Conservation (phyloP, 2,797 vertebrate species). For the Gambelia wislizenii region DNA sequence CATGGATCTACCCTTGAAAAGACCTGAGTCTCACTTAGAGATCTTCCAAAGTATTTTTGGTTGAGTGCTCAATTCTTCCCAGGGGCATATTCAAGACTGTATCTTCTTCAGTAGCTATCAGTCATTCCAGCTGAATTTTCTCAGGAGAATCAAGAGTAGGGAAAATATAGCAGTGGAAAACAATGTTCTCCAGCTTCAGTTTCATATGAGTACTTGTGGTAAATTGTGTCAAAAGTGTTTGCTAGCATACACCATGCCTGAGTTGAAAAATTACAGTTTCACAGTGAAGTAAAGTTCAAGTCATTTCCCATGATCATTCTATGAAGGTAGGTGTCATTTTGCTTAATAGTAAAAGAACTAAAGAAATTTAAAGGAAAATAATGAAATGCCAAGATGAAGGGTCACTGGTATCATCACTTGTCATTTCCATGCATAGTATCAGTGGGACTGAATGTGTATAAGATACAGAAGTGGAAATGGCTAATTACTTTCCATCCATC, state of each 20-base stretch:
- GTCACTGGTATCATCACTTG: not conserved
- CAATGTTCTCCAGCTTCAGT: not conserved
- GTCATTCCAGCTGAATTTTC: not conserved
- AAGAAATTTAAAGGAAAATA: not conserved
- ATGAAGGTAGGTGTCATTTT: not conserved
- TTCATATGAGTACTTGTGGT: not conserved
- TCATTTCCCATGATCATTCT: not conserved
- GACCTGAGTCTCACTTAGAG: not conserved
- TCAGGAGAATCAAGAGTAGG: not conserved
- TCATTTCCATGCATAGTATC: not conserved
- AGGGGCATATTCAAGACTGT: not conserved
- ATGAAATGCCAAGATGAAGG: not conserved
- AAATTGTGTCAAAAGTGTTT: not conserved
- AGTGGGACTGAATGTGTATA: not conserved
- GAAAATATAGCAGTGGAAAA: not conserved
- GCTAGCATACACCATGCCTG: too few relatives aligned
- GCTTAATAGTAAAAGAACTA: not conserved
- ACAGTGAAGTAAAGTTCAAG: not conserved
- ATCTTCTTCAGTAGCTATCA: not conserved
- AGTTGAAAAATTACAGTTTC: not conserved
- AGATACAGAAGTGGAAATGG: not conserved
- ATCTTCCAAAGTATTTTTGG: not conserved
- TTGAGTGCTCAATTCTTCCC: not conserved
- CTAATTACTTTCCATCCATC: not conserved
- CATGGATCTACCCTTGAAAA: not conserved